Base-by-base conservation (phyloP, 2,888 invertebrate species). In the Heteropelma amictum region DNA sequence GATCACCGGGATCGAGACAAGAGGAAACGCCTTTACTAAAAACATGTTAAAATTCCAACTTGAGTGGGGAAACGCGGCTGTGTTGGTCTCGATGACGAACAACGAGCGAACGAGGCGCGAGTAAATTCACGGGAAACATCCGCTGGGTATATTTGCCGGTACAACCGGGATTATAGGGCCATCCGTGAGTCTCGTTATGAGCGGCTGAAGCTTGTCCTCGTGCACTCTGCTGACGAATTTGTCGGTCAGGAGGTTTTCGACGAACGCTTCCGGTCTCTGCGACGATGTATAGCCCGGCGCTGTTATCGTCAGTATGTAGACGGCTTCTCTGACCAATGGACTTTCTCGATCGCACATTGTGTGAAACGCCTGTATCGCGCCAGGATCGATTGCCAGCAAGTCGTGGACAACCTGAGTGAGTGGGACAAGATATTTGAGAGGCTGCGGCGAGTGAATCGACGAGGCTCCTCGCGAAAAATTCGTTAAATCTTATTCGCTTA, bases 331-430 rank as follows among this genome's bases (percentile, higher is more conserved):
- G 7, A 90, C 89, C 28, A 90, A 76, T 7, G 93, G 92, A 65
- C 86, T 90, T 47, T 89, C 76, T 26, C 90, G 90, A 80, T 93
- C 93, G 78, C 92, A 93, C 77, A 93, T 90, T 67, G 89, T 86
- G 79, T 93, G 93, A 77, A 93, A 90, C 2, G 91, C 91, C 80
- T 88, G 89, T 1, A 88, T 72, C 2, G 86, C 86, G 30, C 82
- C 76, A 14, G 80, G 69, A 71, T 86, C 72, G 38, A 88, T 70
- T 8, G 78, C 80, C 30, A 89, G 67, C 14, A 89, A 67, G 69
- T 89, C 84, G 12, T 80, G 77, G 42, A 89, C 69, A 33, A 89
- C 77, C 88, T 89, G 76, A 49, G 69, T 47, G 73, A 73, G 64
- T 17, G 17, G 40, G 70, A 47, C 21, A 8, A 10, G 23, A 3